Conservation (phyloP, 1,140 invertebrate genomes). For the Colletes gigas region DNA sequence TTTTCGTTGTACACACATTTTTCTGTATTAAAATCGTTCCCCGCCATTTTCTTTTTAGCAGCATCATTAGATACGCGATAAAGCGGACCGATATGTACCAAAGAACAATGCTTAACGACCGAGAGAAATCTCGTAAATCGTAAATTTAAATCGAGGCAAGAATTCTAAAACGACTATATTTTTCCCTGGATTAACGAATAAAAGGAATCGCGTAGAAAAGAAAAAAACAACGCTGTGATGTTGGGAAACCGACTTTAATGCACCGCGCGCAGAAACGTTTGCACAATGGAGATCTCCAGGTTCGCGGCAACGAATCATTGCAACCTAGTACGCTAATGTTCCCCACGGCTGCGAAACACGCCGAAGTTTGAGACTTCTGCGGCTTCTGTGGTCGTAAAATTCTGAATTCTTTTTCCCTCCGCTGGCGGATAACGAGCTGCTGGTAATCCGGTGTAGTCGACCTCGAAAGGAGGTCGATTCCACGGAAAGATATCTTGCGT, state of each 20-base stretch:
- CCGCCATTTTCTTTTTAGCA: too few relatives aligned
- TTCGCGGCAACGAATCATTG: slow-evolving; percentile 12
- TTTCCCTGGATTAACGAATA: background rate
- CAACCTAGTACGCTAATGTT: background rate
- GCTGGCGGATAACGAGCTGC: slow-evolving; percentile 24
- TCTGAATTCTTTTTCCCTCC: background rate
- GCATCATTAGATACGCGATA: too few relatives aligned
- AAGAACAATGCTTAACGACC: too few relatives aligned
- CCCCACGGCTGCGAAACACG: background rate
- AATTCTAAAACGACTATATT: background rate
- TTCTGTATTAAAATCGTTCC: too few relatives aligned
- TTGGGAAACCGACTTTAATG: slow-evolving; percentile 25
- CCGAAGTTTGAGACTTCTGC: background rate
- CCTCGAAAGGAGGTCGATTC: slow-evolving; percentile 75
- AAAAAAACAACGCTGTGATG: background rate
- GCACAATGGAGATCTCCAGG: slow-evolving; percentile 12
- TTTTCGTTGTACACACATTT: too few relatives aligned
- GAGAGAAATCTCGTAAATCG: background rate
- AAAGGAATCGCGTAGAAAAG: slow-evolving; percentile 7
- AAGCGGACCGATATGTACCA: too few relatives aligned
- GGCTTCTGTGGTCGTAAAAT: background rate
- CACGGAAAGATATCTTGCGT: slow-evolving; percentile 66
- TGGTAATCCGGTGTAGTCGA: slow-evolving; percentile 60
- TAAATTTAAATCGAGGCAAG: too few relatives aligned
- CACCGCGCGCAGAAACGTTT: background rate